Evolutionary conservation across 1,140 invertebrate species (phyloP).

Genomic region (Xylocopa sonorina): DNA sequence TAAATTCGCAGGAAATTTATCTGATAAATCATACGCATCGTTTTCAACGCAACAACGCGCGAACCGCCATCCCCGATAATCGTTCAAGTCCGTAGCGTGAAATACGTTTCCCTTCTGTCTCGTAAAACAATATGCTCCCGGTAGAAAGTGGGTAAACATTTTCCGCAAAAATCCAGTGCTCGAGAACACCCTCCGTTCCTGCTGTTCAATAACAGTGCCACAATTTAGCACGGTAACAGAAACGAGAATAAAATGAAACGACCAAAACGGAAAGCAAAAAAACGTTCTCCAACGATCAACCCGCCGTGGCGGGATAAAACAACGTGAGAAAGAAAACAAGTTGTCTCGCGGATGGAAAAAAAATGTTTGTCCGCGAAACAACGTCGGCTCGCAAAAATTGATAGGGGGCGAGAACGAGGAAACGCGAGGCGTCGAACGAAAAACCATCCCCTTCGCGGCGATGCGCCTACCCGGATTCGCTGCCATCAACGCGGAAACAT

Average conservation of each 20-base stretch:
- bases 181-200: neutral
- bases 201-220: neutral
- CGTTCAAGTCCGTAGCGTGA: neutral
- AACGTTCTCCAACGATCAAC: conserved; percentile 1
- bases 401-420: no score
- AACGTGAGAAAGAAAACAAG: neutral
- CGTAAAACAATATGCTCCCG: no score
- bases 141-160: no score
- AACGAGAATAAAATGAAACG: no score
- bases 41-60: neutral
- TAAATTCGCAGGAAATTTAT: neutral
- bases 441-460: neutral
- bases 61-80: neutral
- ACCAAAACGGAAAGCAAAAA: neutral
- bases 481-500: neutral
- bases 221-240: neutral
- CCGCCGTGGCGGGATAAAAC: neutral
- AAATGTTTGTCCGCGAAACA: no score
- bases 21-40: neutral
- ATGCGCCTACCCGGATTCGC: no score
- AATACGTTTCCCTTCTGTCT: neutral
- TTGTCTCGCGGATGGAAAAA: neutral
- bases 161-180: neutral
- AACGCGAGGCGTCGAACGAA: neutral
- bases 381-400: neutral